phyloP scores from a whole-genome alignment of 1,140 invertebrate genomes.

The Sminthurides bifidus region DNA sequence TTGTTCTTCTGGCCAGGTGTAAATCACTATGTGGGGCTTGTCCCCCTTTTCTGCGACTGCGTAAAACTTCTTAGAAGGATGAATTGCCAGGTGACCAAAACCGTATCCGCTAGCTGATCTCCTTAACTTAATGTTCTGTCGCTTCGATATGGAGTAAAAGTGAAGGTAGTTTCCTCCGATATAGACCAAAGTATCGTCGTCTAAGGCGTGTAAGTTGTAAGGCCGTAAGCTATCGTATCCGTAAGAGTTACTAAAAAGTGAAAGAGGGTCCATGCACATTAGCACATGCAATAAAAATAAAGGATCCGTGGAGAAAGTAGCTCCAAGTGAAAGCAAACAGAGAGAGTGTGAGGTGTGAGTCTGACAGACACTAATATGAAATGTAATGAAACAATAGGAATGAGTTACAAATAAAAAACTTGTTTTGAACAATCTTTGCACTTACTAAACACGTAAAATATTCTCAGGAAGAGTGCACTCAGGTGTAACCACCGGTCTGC shows the following conservation, averaged over 20 bases:
- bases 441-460: constrained; percentile 21
- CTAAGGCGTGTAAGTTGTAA: constrained; percentile 63
- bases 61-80: constrained; percentile 54
- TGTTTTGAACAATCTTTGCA: background rate
- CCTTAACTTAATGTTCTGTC: constrained; percentile 52
- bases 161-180: constrained; percentile 67
- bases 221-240: constrained; percentile 72
- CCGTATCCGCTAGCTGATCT: constrained; percentile 59
- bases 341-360: no score
- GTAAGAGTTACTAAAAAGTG: constrained; percentile 55
- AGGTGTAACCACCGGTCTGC: background rate
- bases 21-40: constrained; percentile 63
- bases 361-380: background rate
- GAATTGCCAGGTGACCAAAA: constrained; percentile 64
- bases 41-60: constrained; percentile 62
- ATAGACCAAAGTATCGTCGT: constrained; percentile 59
- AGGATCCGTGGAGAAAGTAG: background rate
- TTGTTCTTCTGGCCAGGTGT: constrained; percentile 64
- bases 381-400: background rate
- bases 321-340: background rate
- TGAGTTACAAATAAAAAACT: background rate
- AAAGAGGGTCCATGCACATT: background rate
- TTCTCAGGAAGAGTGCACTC: constrained; percentile 4
- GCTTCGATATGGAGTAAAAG: constrained; percentile 52
- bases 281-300: background rate